Evolutionary conservation across 2,113 vertebrate genomes (phyloP).

Genomic region (Phyllostomus hastatus): DNA sequence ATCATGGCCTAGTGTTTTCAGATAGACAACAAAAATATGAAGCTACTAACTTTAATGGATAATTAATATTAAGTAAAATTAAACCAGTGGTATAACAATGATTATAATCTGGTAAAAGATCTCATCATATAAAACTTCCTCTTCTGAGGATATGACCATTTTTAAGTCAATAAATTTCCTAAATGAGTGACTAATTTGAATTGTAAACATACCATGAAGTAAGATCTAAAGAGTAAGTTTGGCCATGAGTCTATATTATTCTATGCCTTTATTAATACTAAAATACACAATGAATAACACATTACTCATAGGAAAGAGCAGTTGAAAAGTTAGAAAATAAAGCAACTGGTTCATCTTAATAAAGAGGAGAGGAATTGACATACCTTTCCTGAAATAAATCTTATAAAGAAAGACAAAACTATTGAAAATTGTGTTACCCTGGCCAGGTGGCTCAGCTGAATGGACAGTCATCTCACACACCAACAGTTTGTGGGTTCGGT

Average conservation of each 20-base stretch:
- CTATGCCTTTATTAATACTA: not conserved
- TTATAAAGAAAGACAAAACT: not conserved
- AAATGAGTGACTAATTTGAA: not conserved
- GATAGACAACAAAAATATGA: not conserved
- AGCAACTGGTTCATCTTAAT: not conserved
- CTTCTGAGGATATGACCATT: not conserved
- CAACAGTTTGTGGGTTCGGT: not conserved
- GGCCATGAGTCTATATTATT: not conserved
- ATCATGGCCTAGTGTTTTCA: not conserved
- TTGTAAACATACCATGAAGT: not conserved
- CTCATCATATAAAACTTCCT: not conserved
- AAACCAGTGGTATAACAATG: not conserved
- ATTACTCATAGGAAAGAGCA: not conserved
- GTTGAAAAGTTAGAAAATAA: not conserved
- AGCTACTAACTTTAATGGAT: not conserved
- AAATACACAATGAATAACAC: not conserved
- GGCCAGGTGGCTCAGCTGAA: not conserved
- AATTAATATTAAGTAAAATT: slow-evolving; percentile 21
- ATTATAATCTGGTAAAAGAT: not conserved
- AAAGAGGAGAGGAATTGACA: not conserved
- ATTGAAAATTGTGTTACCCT: not conserved
- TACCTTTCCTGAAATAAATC: not conserved
- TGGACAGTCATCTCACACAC: too few species aligned
- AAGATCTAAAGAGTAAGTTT: not conserved
- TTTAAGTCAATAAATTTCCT: not conserved